Conservation (phyloP, 2,797 vertebrate genomes). For the Cyprinella venusta region DNA sequence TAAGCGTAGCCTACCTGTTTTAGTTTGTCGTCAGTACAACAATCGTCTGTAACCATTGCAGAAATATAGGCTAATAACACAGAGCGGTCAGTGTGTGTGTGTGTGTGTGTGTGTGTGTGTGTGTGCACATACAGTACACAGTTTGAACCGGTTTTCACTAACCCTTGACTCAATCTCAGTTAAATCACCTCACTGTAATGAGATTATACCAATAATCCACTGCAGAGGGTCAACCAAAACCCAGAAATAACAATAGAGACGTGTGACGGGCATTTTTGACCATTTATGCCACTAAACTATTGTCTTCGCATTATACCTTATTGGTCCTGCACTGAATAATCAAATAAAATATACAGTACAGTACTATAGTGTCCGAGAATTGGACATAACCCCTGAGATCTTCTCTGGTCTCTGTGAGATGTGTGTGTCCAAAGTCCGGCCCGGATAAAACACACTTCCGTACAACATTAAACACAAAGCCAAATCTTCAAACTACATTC, state of each 20-base stretch:
- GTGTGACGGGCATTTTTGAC: neutral
- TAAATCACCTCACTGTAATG: conserved; percentile 72
- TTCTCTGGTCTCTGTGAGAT: conserved; percentile 6
- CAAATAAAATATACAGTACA: neutral
- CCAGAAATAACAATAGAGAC: conserved; percentile 39
- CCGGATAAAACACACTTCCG: neutral
- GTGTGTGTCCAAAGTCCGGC: neutral
- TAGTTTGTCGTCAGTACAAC: neutral
- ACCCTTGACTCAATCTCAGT: conserved; percentile 61
- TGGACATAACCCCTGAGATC: neutral
- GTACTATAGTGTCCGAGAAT: neutral
- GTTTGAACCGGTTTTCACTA: conserved; percentile 32
- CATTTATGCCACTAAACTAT: neutral
- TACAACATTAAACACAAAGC: too few species aligned
- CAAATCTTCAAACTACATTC: neutral
- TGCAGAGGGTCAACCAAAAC: conserved; percentile 50
- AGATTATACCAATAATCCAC: conserved; percentile 75
- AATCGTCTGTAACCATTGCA: neutral
- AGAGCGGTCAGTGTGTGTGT: neutral
- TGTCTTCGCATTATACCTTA: neutral
- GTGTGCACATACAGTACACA: conserved; percentile 9
- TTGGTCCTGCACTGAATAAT: neutral
- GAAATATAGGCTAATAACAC: neutral
- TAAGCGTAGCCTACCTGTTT: conserved; percentile 17
- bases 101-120: neutral